Base-by-base conservation (phyloP, 1,140 invertebrate genomes). In the Meloidogyne hapla region DNA sequence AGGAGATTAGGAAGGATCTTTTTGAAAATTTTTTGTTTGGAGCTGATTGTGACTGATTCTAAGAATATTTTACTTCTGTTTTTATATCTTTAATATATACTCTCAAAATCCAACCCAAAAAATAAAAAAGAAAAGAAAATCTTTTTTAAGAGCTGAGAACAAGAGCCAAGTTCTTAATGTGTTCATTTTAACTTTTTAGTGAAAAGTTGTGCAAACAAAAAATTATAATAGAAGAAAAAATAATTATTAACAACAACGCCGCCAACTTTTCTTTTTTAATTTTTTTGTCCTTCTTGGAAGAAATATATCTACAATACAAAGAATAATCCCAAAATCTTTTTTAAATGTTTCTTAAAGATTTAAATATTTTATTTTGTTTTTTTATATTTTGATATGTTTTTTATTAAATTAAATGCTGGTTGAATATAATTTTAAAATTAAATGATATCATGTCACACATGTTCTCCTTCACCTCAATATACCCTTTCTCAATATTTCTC, bases 71-170 rank as follows among this genome's bases (percentile, higher is more conserved):
- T 66, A 21, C 18, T 66, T 66, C 6, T 26, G 21, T 18, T 66
- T 66, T 66, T 66, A 28, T 33, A 66, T 33, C 38, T 8, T 8
- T 33, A 66, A 66, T 66, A 28, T 66, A 33, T 26, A 15, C 38
- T 66, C 5, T 66, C 4, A 4, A 33, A 21, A 15, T 66, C 38
- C 26, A 18, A 25, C 38, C 26, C 38, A 26, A n/a, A 18, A 33
- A 26, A 66, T 13, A 66, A 33, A 26, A 66, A 65, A 65, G 13
- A 6, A 65, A 15, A 65, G n/a, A 65, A 66, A 66, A 66, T 66
- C 13, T 28, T 65, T 65, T 65, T 65, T 28, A 66, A 66, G 38
- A 66, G 38, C 3, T n/a, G 18, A 26, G 15, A 66, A 28, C n/a
- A 66, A 66, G 38, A 25, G 26, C 18, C 25, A 66, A 66, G 21